A percentile compares a stretch with the other conserved stretches of the same genome.
These are phyloP conservation scores for Myripristis jacobus DNA, from an alignment of 2,797 vertebrate genomes.

Conservation along the genomic window DNA sequence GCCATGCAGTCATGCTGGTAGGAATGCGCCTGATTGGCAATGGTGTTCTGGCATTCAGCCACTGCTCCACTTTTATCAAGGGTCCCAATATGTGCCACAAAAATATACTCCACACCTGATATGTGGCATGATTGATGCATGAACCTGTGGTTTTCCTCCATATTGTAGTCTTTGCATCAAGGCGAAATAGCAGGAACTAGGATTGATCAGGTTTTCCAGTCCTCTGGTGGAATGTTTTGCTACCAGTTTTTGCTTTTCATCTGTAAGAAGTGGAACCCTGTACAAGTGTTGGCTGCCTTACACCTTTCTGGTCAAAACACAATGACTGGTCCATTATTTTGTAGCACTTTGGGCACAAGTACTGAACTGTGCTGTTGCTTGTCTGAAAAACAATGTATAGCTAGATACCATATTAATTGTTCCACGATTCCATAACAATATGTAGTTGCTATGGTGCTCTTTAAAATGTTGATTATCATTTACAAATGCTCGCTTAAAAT, in stretches of 20 bases:
- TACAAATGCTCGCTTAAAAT: slow-evolving; percentile 6
- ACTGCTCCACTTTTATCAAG: slow-evolving; percentile 61
- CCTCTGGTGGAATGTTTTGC: slow-evolving; percentile 42
- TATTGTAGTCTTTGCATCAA: slow-evolving; percentile 61
- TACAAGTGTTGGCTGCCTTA: slow-evolving; percentile 5
- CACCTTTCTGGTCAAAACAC: slow-evolving; percentile 1
- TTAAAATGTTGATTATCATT: slow-evolving; percentile 1
- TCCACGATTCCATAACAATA: neutral
- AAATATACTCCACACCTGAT: slow-evolving; percentile 44
- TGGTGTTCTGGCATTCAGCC: slow-evolving; percentile 55
- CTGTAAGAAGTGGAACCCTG: slow-evolving; percentile 24
- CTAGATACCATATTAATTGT: neutral
- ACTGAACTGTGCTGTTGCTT: neutral
- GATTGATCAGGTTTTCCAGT: slow-evolving; percentile 59
- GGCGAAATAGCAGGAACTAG: slow-evolving; percentile 49
- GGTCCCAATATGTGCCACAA: slow-evolving; percentile 46
- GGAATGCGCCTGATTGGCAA: slow-evolving; percentile 65
- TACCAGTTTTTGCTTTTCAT: slow-evolving; percentile 26
- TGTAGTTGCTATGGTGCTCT: neutral
- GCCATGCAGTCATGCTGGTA: slow-evolving; percentile 53
- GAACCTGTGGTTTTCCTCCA: slow-evolving; percentile 51
- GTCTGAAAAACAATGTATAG: neutral
- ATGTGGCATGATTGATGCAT: slow-evolving; percentile 69
- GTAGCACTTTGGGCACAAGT: neutral
- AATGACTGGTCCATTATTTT: neutral